These are phyloP conservation scores for Fulica atra DNA, from an alignment of 2,113 vertebrate species.

Conservation along the genomic window DNA sequence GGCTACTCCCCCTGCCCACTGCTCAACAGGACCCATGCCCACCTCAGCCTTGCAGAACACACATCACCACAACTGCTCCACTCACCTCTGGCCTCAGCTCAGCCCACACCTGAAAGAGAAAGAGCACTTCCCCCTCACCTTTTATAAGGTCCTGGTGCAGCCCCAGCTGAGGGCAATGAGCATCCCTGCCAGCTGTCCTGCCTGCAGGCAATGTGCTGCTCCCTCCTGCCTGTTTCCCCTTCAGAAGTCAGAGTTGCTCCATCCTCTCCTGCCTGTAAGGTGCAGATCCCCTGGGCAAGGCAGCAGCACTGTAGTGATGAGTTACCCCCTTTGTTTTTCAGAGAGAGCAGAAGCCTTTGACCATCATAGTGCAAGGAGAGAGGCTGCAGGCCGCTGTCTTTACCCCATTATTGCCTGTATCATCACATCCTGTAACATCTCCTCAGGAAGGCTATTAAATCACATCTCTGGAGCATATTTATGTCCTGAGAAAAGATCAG, in stretches of 20 bases:
- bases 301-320: rapidly evolving
- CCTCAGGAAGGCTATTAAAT: rapidly evolving
- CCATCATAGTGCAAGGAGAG: neutral
- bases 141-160: neutral
- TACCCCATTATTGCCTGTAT: rapidly evolving
- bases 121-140: rapidly evolving
- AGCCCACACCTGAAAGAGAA: rapidly evolving
- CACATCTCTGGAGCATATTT: neutral
- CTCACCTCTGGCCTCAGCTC: neutral
- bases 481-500: neutral
- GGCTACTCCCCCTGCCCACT: rapidly evolving
- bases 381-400: neutral
- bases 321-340: rapidly evolving
- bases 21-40: rapidly evolving
- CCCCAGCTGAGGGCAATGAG: neutral
- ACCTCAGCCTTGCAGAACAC: rapidly evolving
- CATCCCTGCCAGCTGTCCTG: neutral
- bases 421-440: neutral
- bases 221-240: neutral
- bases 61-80: rapidly evolving
- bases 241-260: neutral
- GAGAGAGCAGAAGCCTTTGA: too few species aligned
- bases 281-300: neutral
- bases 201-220: neutral
- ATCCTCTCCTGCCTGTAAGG: neutral